Percentiles rank a stretch among this genome's conserved stretches.
Evolutionary conservation across 1,140 invertebrate genomes (phyloP).

Genomic region (Drosophila ogumai): DNA sequence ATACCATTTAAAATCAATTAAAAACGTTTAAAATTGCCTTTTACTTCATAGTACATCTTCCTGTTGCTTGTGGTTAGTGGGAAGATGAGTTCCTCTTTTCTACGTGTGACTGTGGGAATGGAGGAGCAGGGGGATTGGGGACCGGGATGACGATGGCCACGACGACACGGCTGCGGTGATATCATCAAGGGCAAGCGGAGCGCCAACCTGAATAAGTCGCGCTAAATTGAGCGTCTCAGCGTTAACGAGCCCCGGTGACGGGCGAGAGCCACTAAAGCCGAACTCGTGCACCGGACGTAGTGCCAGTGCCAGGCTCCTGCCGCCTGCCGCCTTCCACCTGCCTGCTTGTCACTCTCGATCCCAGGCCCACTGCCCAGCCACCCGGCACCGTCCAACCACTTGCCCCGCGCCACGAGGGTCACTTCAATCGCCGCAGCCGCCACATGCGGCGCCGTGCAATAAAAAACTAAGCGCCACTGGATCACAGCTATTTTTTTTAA

Average conservation of each 20-base stretch:
- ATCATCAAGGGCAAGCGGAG: constrained; percentile 71
- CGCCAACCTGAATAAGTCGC: constrained; percentile 66
- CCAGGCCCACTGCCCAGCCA: constrained; percentile 11
- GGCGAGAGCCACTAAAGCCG: constrained; percentile 64
- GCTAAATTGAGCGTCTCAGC: constrained; percentile 81
- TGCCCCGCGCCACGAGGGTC: constrained; percentile 5
- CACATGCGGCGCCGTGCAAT: constrained; percentile 70
- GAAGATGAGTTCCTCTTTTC: not conserved
- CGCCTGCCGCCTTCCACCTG: not conserved
- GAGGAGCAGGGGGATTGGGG: not conserved
- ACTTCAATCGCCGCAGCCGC: constrained; percentile 44
- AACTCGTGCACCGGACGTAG: constrained; percentile 73
- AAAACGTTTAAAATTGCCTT: not conserved
- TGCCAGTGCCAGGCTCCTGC: constrained; percentile 69
- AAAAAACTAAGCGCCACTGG: constrained; percentile 68
- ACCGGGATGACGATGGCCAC: constrained; percentile 23
- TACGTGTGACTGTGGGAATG: not conserved
- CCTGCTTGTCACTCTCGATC: constrained; percentile 22
- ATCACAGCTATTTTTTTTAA: constrained; percentile 10
- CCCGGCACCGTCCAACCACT: constrained; percentile 17
- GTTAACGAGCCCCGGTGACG: constrained; percentile 70
- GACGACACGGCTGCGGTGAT: constrained; percentile 58
- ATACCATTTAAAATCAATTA: not conserved
- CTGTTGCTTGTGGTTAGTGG: not conserved
- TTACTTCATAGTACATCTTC: not conserved